phyloP scores from a whole-genome alignment of 2,113 vertebrate genomes.

The Isurus oxyrinchus region DNA sequence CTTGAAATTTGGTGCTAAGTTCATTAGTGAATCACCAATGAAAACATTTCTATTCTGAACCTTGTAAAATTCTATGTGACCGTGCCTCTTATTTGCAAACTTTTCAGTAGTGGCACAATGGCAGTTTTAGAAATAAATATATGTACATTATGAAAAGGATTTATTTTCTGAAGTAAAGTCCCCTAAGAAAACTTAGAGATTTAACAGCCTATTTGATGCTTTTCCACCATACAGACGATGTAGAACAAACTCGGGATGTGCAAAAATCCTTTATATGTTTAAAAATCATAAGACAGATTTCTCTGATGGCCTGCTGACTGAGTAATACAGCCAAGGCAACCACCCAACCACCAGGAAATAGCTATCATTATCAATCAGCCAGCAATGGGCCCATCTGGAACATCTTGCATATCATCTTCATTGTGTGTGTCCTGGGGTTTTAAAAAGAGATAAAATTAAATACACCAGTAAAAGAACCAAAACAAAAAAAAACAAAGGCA shows the following conservation, averaged over 20 bases:
- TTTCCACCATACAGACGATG: neutral
- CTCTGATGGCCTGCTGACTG: neutral
- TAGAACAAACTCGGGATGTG: neutral
- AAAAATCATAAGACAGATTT: neutral
- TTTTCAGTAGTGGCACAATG: neutral
- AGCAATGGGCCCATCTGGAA: neutral
- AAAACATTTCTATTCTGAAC: neutral
- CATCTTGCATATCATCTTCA: neutral
- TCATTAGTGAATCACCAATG: neutral
- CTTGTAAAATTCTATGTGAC: neutral
- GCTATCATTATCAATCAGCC: neutral
- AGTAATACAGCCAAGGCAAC: neutral
- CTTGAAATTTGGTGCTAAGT: neutral
- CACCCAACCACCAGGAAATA: neutral
- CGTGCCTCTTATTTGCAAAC: neutral
- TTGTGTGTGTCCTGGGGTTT: neutral
- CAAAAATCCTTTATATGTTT: neutral
- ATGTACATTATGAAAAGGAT: neutral
- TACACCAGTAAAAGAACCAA: neutral
- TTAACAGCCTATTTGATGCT: neutral
- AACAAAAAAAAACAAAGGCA: neutral
- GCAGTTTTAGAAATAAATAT: neutral
- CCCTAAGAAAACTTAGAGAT: neutral
- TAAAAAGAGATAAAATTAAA: neutral
- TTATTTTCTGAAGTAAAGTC: neutral